Evolutionary conservation across 1,140 invertebrate genomes (phyloP), one percentile per base, ranked within the genome.

Genomic region (Leptinotarsa lineolata): DNA sequence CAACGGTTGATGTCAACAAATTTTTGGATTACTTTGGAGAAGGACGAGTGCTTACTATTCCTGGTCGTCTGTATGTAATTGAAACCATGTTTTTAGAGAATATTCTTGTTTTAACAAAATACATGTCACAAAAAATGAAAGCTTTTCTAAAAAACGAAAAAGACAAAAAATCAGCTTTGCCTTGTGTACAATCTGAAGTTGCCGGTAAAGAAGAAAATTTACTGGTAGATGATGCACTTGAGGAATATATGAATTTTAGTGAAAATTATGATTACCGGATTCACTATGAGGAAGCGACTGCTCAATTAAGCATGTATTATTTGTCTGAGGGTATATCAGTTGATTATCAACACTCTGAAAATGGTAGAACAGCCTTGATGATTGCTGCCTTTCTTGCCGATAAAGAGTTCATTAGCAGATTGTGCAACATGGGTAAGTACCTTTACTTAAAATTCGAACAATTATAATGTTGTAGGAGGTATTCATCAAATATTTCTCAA

Each of bases 71-170:
- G n/a, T 93, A 88, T 84, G 89, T 91, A 12, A 95, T 98, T 0
- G 89, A 94, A 65, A 88, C 91, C 44, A 92, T 88, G 80, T 95
- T 91, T 81, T 81, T 98, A 15, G 95, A 97, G 81, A 94, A 98
- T 76, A 86, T 98, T 54, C 85, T 98, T 0, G 88, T 88, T 20
- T 71, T 90, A 22, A 93, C 91, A 0, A 87, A 89, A 58, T 95
- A 94, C 80, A 88, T 74, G 60, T 75, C 76, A 4, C 72, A 60
- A 1, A 74, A 73, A 22, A 77, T 77, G 76, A 44, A 61, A 24
- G n/a, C 16, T 1, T 88, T 88, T 30, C 93, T 94, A 92, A 65
- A 18, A n/a, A 77, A 77, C 39, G n/a, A 67, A 16, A 20, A 74
- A 69, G 21, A 44, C 48, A 61, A 70, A 4, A 16, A 21, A 30